Percentiles rank a stretch among this genome's conserved stretches.
Conservation (phyloP, 2,797 vertebrate species). For the Anguilla pacifica region DNA sequence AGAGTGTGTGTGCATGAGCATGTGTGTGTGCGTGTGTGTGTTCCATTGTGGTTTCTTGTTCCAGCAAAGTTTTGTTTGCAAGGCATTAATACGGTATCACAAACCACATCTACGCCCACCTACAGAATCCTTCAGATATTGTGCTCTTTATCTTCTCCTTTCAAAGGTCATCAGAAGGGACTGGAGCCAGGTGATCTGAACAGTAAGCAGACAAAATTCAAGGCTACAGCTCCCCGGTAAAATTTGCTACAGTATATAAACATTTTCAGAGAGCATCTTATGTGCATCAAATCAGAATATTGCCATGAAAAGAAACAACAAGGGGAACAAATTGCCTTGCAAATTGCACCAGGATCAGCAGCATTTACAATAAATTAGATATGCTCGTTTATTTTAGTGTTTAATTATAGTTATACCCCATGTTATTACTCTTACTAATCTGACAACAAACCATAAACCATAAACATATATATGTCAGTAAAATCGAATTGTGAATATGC, state of each 20-base stretch:
- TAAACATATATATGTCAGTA: not conserved
- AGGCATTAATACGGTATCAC: conserved; percentile 79
- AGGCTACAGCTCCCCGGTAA: not conserved
- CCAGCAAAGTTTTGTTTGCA: conserved; percentile 72
- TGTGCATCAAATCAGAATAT: not conserved
- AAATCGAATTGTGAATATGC: not conserved
- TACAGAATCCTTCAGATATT: conserved; percentile 74
- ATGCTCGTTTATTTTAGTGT: not conserved
- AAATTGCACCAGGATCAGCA: not conserved
- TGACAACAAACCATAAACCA: not conserved
- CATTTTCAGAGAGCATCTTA: conserved; percentile 16
- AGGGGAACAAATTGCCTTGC: not conserved
- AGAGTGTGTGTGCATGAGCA: conserved; percentile 44
- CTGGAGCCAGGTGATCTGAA: conserved; percentile 72
- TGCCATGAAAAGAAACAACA: not conserved
- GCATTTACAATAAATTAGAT: not conserved
- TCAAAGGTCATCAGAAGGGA: conserved; percentile 89
- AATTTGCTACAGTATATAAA: conserved; percentile 7
- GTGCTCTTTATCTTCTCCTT: conserved; percentile 76
- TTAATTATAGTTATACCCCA: not conserved
- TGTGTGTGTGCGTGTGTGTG: conserved; percentile 45
- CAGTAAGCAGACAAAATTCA: conserved; percentile 32
- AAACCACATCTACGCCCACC: conserved; percentile 89
- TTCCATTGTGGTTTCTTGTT: conserved; percentile 64
- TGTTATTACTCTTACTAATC: not conserved